These are phyloP conservation scores for Linyphia triangularis DNA, from an alignment of 2,888 invertebrate genomes.

Conservation along the genomic window DNA sequence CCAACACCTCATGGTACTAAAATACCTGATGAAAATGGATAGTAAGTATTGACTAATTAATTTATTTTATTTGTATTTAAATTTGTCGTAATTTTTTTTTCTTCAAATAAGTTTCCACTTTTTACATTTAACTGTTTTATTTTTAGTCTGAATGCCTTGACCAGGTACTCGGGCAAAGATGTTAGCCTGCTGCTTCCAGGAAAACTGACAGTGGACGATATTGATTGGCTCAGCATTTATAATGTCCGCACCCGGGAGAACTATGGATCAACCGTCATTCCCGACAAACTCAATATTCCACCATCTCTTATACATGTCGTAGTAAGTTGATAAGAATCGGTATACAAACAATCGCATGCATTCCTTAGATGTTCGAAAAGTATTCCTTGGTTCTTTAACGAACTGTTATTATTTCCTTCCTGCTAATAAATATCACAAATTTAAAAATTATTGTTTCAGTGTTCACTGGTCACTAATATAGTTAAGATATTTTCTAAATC, in stretches of 20 bases:
- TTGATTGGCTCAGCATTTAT: constrained; percentile 91
- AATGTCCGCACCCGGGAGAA: constrained; percentile 86
- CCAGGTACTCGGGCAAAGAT: constrained; percentile 86
- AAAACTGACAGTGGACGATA: constrained; percentile 88
- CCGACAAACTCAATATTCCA: constrained; percentile 90
- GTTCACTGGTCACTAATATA: too few relatives aligned
- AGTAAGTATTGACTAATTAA: constrained; percentile 84
- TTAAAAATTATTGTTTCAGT: too few relatives aligned
- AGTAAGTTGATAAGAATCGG: constrained; percentile 80
- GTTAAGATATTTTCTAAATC: too few relatives aligned
- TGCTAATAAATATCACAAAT: too few relatives aligned
- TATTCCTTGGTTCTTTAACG: too few relatives aligned
- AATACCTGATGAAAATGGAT: constrained; percentile 94
- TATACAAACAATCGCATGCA: too few relatives aligned
- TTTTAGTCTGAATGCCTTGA: constrained; percentile 87
- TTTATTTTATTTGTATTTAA: background rate
- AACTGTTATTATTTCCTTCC: too few relatives aligned
- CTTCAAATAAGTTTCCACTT: background rate
- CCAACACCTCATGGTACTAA: constrained; percentile 89
- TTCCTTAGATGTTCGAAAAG: too few relatives aligned
- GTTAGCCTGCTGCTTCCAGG: constrained; percentile 89
- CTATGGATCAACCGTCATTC: constrained; percentile 87
- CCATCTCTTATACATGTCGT: constrained; percentile 86
- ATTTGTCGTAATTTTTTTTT: too few relatives aligned
- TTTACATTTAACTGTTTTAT: background rate